A percentile compares a stretch with the other conserved stretches of the same genome.
Evolutionary conservation across 2,888 invertebrate genomes (phyloP).

Genomic region (Melolontha melolontha): DNA sequence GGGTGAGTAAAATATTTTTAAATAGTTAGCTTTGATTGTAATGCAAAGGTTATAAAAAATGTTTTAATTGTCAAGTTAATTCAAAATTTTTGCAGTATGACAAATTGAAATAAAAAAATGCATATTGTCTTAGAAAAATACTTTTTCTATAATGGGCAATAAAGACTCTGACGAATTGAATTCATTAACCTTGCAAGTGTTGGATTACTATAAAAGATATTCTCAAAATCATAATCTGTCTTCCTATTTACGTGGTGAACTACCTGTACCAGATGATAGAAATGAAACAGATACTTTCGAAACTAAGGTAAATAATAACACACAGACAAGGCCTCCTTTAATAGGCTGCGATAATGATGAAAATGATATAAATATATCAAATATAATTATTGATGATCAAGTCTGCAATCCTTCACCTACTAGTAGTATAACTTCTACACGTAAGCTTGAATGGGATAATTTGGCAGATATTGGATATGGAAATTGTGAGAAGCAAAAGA

Average conservation of each 20-base stretch:
- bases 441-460: slow-evolving; percentile 88
- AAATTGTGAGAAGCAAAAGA: slow-evolving; percentile 61
- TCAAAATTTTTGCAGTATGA: slow-evolving; percentile 43
- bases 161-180: slow-evolving; percentile 45
- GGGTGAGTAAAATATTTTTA: slow-evolving; percentile 1
- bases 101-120: slow-evolving; percentile 31
- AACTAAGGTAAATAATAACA: slow-evolving; percentile 51
- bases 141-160: slow-evolving; percentile 44
- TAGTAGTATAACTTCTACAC: slow-evolving; percentile 79
- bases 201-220: slow-evolving; percentile 78
- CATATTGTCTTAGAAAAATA: slow-evolving; percentile 11
- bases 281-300: neutral
- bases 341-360: slow-evolving; percentile 57
- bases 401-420: slow-evolving; percentile 71
- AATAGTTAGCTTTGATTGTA: slow-evolving; percentile 16
- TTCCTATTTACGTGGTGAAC: slow-evolving; percentile 72
- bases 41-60: slow-evolving; percentile 6
- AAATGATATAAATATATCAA: slow-evolving; percentile 21
- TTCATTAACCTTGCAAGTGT: slow-evolving; percentile 56
- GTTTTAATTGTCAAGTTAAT: slow-evolving; percentile 26
- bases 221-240: slow-evolving; percentile 75
- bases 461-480: slow-evolving; percentile 87
- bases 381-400: slow-evolving; percentile 39
- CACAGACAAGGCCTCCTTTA: slow-evolving; percentile 62
- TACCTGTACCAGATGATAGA: slow-evolving; percentile 13